Base-by-base conservation (phyloP, 30 jellyfish, hydroid and myxozoan species). In the Catostylus mosaicus region DNA sequence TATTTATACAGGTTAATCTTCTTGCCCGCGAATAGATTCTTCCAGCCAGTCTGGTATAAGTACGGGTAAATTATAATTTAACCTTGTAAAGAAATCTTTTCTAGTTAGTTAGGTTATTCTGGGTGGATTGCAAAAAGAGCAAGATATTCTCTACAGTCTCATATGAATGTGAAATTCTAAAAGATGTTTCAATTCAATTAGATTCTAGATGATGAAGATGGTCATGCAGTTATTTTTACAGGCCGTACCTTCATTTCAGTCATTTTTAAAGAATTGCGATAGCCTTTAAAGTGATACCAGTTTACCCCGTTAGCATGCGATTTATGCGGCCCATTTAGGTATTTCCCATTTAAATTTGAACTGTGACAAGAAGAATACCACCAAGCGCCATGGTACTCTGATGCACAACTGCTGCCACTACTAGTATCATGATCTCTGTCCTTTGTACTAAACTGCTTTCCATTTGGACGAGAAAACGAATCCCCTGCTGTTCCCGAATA, bases 401-500 rank as follows among this genome's bases (percentile, higher is more conserved):
- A 31, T 4, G 87, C 77, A 56, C 87, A 76, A 36, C 47, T 76
- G 16, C 27, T 72, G 18, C 61, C 62, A n/a, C 26, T 30, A 10
- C 19, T 18, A 1, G 67, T 54, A 76, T 76, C 87, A 34, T 76
- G 37, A 36, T 76, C 87, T 61, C 45, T 76, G 37, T 76, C 87
- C 66, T 76, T 76, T 11, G 87, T 76, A 2, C 75, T 47, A 37
- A 76, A 76, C 60, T 35, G 24, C 66, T 4, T 12, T 57, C 87
- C 77, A 56, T 76, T 76, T 8, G 26, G 16, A 14, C 30, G 5
- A 10, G 75, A 31, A 59, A 76, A 76, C 1, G 77, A 56, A 38
- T 76, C 71, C 16, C 87, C 87, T 8, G 87, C 87, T 22, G 87
- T 76, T 30, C 87, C 87, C 11, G 87, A 52, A 27, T 76, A 77